Conservation (phyloP, 2,797 vertebrate species). For the Cynopterus sphinx region DNA sequence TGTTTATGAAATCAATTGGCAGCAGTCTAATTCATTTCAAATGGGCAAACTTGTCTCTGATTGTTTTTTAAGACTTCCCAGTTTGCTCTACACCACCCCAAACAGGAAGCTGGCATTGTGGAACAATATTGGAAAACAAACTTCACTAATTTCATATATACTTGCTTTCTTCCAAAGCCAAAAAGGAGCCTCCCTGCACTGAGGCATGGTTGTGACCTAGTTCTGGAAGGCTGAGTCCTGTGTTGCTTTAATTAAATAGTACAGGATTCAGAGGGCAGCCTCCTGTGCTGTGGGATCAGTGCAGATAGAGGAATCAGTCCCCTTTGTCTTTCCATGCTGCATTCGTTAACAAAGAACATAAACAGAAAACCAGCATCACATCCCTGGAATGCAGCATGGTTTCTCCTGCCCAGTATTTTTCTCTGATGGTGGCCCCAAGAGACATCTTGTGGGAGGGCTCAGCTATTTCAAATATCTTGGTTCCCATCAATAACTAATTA, state of each 20-base stretch:
- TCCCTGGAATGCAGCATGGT: neutral
- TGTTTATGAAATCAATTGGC: neutral
- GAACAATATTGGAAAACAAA: neutral
- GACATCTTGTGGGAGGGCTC: no score
- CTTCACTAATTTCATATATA: neutral
- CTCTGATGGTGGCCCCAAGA: neutral
- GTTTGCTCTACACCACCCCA: no score
- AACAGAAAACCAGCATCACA: neutral
- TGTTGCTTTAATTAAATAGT: conserved; percentile 23
- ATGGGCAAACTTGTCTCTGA: neutral
- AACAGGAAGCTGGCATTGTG: neutral
- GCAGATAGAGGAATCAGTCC: neutral
- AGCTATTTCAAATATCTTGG: neutral
- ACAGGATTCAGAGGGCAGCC: neutral
- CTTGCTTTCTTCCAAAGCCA: neutral
- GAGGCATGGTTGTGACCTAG: conserved; percentile 1
- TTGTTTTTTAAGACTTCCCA: neutral
- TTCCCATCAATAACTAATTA: neutral
- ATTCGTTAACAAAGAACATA: neutral
- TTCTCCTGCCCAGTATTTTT: neutral
- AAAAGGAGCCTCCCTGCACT: neutral
- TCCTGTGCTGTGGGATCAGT: neutral
- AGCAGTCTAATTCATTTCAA: neutral
- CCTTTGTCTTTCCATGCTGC: neutral
- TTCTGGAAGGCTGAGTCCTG: conserved; percentile 5